Evolutionary conservation across 2,888 invertebrate species (phyloP), one percentile per base, ranked within the genome.

Genomic region (Drosophila histrio): DNA sequence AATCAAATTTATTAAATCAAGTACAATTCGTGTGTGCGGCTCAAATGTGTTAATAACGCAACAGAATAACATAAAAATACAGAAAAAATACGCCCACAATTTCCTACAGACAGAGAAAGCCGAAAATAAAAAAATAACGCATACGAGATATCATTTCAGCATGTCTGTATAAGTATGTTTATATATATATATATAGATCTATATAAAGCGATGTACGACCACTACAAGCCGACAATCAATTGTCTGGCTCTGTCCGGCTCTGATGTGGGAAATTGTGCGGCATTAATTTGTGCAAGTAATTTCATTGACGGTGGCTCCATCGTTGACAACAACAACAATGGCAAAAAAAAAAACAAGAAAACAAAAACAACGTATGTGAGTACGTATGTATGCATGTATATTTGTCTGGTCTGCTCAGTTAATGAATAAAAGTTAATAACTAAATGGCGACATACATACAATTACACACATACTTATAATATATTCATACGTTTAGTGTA

Each of bases 1-100:
- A 90, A 89, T 89, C 81, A 86, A 88, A 77, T 90, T 89, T 85
- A 90, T 88, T 76, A 90, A 89, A 90, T 90, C 89, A 90, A 88
- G 84, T 81, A 62, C 73, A 58, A 41, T 34, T 53, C 26, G 36
- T 49, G 62, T 54, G 41, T 19, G 21, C n/a, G 39, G 28, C n/a
- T 58, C 36, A 36, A 62, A 61, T 77, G 75, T 81, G 77, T 84
- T 77, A 77, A 84, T 80, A 66, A 60, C 47, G 50, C 56, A 65
- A 58, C 57, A 49, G 59, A 57, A 64, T 19, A 80, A 70, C 50
- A 38, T 38, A 21, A 38, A 38, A 43, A 52, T 6, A 26, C 2
- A 43, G 6, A 72, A 72, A 47, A 39, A 65, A 64, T 60, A 77
- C 89, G 82, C 89, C 89, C 87, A 89, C 89, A 68, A 76, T 71